A percentile compares a stretch with the other conserved stretches of the same genome.
phyloP scores from a whole-genome alignment of 2,888 invertebrate genomes.

The Clusia tigrina region DNA sequence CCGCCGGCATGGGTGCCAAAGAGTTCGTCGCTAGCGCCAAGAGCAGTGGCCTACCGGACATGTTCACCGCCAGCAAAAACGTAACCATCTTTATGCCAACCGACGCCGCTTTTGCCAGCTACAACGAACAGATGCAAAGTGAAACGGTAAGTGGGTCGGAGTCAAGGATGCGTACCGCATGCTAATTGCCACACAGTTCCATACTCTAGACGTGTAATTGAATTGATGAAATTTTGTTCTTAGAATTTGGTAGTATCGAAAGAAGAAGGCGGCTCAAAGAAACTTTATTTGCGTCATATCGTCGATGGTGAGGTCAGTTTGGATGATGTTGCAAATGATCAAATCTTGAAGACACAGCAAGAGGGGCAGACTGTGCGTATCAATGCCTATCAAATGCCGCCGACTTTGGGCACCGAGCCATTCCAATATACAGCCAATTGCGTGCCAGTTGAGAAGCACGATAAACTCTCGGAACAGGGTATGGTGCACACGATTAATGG shows the following conservation, averaged over 20 bases:
- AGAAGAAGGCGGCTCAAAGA: constrained; percentile 60
- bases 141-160: constrained; percentile 66
- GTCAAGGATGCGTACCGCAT: not conserved
- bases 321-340: constrained; percentile 69
- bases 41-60: constrained; percentile 66
- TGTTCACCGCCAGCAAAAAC: constrained; percentile 65
- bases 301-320: constrained; percentile 68
- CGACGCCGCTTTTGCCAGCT: constrained; percentile 70
- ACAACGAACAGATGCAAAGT: constrained; percentile 66
- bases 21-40: constrained; percentile 69
- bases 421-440: constrained; percentile 72
- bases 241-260: constrained; percentile 67
- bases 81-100: constrained; percentile 72
- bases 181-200: not conserved
- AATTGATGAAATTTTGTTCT: constrained; percentile 3
- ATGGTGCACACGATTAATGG: constrained; percentile 72
- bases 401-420: constrained; percentile 49
- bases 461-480: constrained; percentile 73
- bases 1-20: constrained; percentile 68
- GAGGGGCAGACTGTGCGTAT: constrained; percentile 61
- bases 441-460: constrained; percentile 69
- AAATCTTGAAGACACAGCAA: constrained; percentile 62
- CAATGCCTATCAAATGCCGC: constrained; percentile 57
- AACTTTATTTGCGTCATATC: constrained; percentile 69
- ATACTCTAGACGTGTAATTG: not conserved